Evolutionary conservation across 2,113 vertebrate genomes (phyloP), one percentile per base, ranked within the genome.

Genomic region (Gymnorhina tibicen): DNA sequence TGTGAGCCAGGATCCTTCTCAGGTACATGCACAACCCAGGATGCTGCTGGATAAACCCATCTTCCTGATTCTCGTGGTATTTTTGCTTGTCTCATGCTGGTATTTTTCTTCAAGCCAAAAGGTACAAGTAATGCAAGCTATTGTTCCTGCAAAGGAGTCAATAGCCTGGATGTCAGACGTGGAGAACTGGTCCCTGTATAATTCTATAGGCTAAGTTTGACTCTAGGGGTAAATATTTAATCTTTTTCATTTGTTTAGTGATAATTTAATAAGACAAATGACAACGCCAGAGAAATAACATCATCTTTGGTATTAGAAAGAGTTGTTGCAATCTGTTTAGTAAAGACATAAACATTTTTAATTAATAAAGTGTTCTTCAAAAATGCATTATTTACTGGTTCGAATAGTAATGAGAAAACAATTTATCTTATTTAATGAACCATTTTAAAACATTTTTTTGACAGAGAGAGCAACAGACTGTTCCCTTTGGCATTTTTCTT

Each of bases 321-420:
- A 79, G 64, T 85, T 81, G 67, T 87, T 80, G 60, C 62, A 83
- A 68, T 95, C 69, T 79, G 26, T 89, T 95, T 84, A 92, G 86
- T 90, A 95, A 95, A 94, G 89, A 90, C 56, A 75, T 82, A 94
- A 89, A 97, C 94, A 97, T 97, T 96, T 97, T 97, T 96, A 98
- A 98, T 98, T 97, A 98, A 98, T 97, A 96, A 97, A 96, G 73
- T 83, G 84, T 97, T 96, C 93, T 96, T 96, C 89, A 95, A 91
- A 97, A 96, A 97, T 95, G 74, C 33, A 93, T 95, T 98, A 97
- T 97, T 97, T 97, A 97, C 89, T 96, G 94, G 83, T 96, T 93
- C 91, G 91, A 90, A 91, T 96, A 84, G 86, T 94, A 96, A 97
- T 96, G 96, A 97, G 89, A 90, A 95, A 91, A 92, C 70, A 97